Evolutionary conservation across 2,797 vertebrate genomes (phyloP).

Genomic region (Gephyroberyx darwinii): DNA sequence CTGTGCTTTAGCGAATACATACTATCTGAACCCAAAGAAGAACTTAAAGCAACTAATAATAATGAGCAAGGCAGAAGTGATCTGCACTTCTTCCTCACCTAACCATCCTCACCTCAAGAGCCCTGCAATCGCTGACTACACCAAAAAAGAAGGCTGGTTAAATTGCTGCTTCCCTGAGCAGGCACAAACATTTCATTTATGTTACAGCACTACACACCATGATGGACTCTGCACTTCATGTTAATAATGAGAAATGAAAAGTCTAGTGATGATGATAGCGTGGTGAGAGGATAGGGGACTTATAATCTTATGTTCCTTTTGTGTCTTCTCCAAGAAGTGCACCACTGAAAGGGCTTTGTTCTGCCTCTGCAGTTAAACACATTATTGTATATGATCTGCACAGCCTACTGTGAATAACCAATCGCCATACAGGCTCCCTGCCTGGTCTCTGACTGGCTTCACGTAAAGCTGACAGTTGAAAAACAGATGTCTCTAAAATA

Average conservation of each 20-base stretch:
- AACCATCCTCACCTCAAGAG: slow-evolving; percentile 73
- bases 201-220: slow-evolving; percentile 31
- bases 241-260: slow-evolving; percentile 27
- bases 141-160: slow-evolving; percentile 63
- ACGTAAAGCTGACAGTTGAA: slow-evolving; percentile 37
- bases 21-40: slow-evolving; percentile 61
- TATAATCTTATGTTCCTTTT: slow-evolving; percentile 30
- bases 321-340: slow-evolving; percentile 20
- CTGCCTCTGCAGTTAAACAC: slow-evolving; percentile 6
- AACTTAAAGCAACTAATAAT: slow-evolving; percentile 67
- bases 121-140: slow-evolving; percentile 71
- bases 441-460: slow-evolving; percentile 29
- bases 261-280: slow-evolving; percentile 14
- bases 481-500: slow-evolving; percentile 54
- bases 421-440: slow-evolving; percentile 19
- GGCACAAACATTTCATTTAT: slow-evolving; percentile 59
- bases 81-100: slow-evolving; percentile 69
- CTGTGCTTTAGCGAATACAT: slow-evolving; percentile 51
- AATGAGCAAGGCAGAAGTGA: slow-evolving; percentile 73
- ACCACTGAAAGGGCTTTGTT: slow-evolving; percentile 19
- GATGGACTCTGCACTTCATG: slow-evolving; percentile 34
- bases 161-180: slow-evolving; percentile 61
- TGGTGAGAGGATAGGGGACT: slow-evolving; percentile 6
- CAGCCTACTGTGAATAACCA: slow-evolving; percentile 13
- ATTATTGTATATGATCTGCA: background rate